Evolutionary conservation across 2,797 vertebrate genomes (phyloP), one percentile per base, ranked within the genome.

Genomic region (Tamandua tetradactyla): DNA sequence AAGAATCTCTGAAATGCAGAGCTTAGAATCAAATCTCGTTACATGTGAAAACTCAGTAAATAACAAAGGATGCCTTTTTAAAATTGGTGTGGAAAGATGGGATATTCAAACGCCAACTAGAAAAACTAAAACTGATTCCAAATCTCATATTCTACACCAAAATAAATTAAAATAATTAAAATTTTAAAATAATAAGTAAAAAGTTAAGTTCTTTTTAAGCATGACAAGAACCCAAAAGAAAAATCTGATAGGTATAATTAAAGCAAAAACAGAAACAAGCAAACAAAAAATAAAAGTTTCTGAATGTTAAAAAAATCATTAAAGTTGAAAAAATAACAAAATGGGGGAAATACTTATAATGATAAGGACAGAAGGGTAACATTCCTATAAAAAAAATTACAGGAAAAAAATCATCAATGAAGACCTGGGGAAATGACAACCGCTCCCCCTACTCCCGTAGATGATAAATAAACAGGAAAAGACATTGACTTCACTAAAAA

Each of bases 271-370:
- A 78, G 18, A 55, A 37, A 91, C 35, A 49, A 55, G 20, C 11
- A 69, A 94, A 88, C 4, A 14, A 74, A 89, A 89, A 91, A 74
- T 22, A 40, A 87, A 83, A 80, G 7, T 1, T 47, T 42, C 32
- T 35, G 5, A 88, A 74, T 68, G 7, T 74, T 55, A 85, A 66
- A 86, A 94, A 84, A 79, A 59, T 79, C 68, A 32, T 76, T 61
- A 62, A 55, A 83, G 82, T 44, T 47, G 84, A 64, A 82, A 8
- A 71, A 87, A 84, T 62, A 95, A 68, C 49, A 86, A 93, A 89
- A 66, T 44, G 15, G 22, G 3, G n/a, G 18, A 83, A 71, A 64
- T 27, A 59, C 4, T 42, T 71, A 55, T 42, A 42, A 55, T 30
- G 85, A 80, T 44, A 83, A 79, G 49, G 61, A 69, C 40, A 86